Percentiles rank a stretch among this genome's conserved stretches.
Conservation (phyloP, 2,888 invertebrate genomes). For the Pycnomerus fuliginosus region DNA sequence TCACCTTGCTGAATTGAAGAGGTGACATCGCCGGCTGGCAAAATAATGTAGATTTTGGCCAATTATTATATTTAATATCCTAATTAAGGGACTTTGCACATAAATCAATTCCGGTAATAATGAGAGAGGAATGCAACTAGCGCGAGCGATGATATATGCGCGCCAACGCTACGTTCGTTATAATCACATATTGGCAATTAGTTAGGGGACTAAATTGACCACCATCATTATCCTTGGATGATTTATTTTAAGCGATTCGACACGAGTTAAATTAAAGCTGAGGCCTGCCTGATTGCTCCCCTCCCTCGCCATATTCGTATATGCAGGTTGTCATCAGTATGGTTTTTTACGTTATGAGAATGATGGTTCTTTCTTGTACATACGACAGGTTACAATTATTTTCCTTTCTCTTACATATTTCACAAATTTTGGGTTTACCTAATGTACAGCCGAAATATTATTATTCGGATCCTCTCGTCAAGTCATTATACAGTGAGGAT, state of each 20-base stretch:
- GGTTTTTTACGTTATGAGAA: no score
- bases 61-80: slow-evolving; percentile 46
- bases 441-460: no score
- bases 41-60: no score
- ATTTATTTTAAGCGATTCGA: slow-evolving; percentile 53
- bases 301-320: slow-evolving; percentile 14
- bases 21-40: no score
- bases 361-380: no score
- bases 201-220: slow-evolving; percentile 54
- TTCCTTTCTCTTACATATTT: no score
- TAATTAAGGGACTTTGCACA: slow-evolving; percentile 43
- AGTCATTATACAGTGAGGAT: no score
- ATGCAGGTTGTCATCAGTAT: no score
- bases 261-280: slow-evolving; percentile 50
- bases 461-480: no score
- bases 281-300: slow-evolving; percentile 27
- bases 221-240: slow-evolving; percentile 53
- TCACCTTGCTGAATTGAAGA: no score
- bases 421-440: no score
- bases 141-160: slow-evolving; percentile 46
- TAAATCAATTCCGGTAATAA: slow-evolving; percentile 45
- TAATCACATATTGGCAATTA: slow-evolving; percentile 55
- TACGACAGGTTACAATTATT: no score
- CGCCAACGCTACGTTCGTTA: slow-evolving; percentile 48
- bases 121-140: slow-evolving; percentile 37